Percentiles rank a stretch among this genome's conserved stretches.
These are phyloP conservation scores for Vandiemenella viatica DNA, from an alignment of 2,888 invertebrate genomes.

Conservation along the genomic window DNA sequence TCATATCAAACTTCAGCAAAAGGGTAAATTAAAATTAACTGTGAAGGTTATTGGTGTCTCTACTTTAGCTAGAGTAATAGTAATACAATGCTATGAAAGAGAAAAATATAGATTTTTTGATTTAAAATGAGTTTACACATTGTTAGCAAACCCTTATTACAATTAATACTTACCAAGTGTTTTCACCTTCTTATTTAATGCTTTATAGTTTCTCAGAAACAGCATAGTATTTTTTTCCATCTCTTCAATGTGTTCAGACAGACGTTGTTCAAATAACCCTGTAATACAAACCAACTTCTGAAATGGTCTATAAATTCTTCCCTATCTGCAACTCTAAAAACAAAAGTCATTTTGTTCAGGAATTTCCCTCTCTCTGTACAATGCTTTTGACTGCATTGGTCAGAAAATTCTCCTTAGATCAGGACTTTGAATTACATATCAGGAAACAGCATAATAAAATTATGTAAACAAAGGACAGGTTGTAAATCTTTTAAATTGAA, in stretches of 20 bases:
- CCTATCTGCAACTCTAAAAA: too few species aligned
- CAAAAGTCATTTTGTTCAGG: background rate
- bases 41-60: too few species aligned
- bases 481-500: too few species aligned
- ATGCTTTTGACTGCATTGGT: background rate
- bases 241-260: conserved; percentile 24
- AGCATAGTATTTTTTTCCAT: conserved; percentile 16
- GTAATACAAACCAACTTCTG: conserved; percentile 10
- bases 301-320: too few species aligned
- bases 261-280: conserved; percentile 26
- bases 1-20: too few species aligned
- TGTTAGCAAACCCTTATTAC: background rate
- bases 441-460: too few species aligned
- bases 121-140: background rate
- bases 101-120: conserved; percentile 4
- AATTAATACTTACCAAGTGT: conserved; percentile 17
- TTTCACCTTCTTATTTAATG: conserved; percentile 22
- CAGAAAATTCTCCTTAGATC: too few species aligned
- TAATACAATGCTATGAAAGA: background rate
- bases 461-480: too few species aligned
- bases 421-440: too few species aligned
- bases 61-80: background rate
- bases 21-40: too few species aligned
- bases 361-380: background rate
- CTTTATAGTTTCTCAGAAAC: conserved; percentile 18